A percentile compares a stretch with the other conserved stretches of the same genome.
Evolutionary conservation across 2,888 invertebrate species (phyloP).

Genomic region (Venusia cambrica): DNA sequence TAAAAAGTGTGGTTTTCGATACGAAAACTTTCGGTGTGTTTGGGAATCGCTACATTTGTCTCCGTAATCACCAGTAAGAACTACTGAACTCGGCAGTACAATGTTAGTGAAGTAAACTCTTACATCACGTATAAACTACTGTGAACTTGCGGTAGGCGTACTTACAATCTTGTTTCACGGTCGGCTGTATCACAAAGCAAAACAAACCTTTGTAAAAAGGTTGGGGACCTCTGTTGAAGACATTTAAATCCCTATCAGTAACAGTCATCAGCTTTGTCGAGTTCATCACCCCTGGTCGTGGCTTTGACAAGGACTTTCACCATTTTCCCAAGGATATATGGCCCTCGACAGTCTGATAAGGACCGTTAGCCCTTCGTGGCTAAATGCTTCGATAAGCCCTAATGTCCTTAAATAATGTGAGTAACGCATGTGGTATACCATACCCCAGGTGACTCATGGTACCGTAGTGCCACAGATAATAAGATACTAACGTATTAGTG

Average conservation of each 20-base stretch:
- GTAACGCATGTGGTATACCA: conserved; percentile 7
- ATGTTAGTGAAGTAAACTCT: too few species aligned
- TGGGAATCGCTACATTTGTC: too few species aligned
- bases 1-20: too few species aligned
- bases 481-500: too few species aligned
- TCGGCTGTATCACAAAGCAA: not conserved
- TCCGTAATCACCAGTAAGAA: too few species aligned
- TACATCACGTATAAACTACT: too few species aligned
- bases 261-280: conserved; percentile 20
- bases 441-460: conserved; percentile 9
- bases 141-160: too few species aligned
- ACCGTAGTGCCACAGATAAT: too few species aligned
- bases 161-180: too few species aligned
- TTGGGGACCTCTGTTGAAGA: conserved; percentile 14
- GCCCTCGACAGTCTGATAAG: too few species aligned
- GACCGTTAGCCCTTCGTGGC: conserved; percentile 20
- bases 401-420: conserved; percentile 16
- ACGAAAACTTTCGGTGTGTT: too few species aligned
- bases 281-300: conserved; percentile 19
- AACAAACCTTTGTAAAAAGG: conserved; percentile 3
- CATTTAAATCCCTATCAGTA: conserved; percentile 23
- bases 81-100: too few species aligned
- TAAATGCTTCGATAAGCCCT: conserved; percentile 22
- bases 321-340: conserved; percentile 20
- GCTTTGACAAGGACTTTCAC: conserved; percentile 15